A percentile compares a stretch with the other conserved stretches of the same genome.
phyloP scores from a whole-genome alignment of 2,797 vertebrate species.

The Rhynchonycteris naso region DNA sequence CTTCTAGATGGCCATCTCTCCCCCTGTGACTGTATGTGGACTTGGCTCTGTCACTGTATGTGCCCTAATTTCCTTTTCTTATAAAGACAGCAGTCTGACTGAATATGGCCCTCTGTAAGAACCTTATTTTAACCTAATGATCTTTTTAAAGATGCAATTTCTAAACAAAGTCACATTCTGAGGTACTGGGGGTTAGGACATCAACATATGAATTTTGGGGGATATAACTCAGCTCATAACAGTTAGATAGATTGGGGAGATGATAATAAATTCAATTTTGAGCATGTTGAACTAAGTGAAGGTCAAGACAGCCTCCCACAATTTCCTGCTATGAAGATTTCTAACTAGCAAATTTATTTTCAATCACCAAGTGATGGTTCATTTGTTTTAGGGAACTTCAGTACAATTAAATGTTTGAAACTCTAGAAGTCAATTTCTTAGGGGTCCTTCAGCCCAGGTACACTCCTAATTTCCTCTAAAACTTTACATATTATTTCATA shows the following conservation, averaged over 20 bases:
- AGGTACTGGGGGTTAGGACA: too few species aligned
- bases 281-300: background rate
- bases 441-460: background rate
- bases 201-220: background rate
- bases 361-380: background rate
- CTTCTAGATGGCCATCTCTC: fast-evolving
- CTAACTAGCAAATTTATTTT: background rate
- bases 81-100: background rate
- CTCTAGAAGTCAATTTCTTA: background rate
- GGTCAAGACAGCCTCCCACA: background rate
- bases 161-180: background rate
- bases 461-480: background rate
- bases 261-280: background rate
- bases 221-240: background rate
- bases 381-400: background rate
- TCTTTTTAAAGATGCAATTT: background rate
- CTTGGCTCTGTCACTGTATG: background rate
- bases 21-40: background rate
- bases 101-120: background rate
- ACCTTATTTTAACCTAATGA: background rate
- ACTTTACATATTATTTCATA: background rate
- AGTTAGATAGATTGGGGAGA: background rate
- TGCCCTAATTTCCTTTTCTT: background rate
- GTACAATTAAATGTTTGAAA: background rate
- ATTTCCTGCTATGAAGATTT: background rate